A percentile compares a stretch with the other conserved stretches of the same genome.
phyloP scores from a whole-genome alignment of 2,113 vertebrate species.

The Corythoichthys haematopterus region DNA sequence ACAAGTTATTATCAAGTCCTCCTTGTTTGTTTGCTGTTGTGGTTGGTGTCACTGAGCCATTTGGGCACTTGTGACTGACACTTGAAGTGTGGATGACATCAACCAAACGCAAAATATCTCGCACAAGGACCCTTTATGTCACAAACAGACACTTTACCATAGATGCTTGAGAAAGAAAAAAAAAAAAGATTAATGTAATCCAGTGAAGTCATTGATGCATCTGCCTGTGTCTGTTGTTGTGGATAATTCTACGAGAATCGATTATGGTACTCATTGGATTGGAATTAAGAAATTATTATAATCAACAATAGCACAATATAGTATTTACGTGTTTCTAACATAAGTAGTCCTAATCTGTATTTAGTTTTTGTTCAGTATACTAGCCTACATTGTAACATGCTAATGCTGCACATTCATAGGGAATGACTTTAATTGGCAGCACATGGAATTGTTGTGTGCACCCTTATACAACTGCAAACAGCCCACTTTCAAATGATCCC shows the following conservation, averaged over 20 bases:
- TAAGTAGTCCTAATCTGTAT: neutral
- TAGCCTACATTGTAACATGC: too few relatives aligned
- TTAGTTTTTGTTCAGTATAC: neutral
- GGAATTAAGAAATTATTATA: too few relatives aligned
- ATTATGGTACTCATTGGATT: too few relatives aligned
- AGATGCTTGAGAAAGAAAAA: neutral
- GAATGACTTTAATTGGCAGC: too few relatives aligned
- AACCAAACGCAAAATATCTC: slow-evolving; percentile 2
- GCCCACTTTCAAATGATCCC: too few relatives aligned
- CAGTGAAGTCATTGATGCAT: neutral
- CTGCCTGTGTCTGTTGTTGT: neutral
- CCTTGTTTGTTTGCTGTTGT: neutral
- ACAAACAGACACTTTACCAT: slow-evolving; percentile 1
- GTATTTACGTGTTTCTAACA: neutral
- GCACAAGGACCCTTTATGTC: slow-evolving; percentile 10
- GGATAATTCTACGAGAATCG: neutral
- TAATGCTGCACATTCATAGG: too few relatives aligned
- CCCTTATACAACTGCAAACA: too few relatives aligned
- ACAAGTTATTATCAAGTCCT: neutral
- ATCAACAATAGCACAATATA: neutral
- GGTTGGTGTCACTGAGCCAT: neutral
- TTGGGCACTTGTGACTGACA: neutral
- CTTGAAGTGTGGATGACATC: neutral
- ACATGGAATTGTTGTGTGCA: too few relatives aligned
- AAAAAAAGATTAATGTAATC: slow-evolving; percentile 6